Percentiles rank a stretch among this genome's conserved stretches.
Conservation (phyloP, 2,888 invertebrate genomes). For the Catotricha subobsoleta region DNA sequence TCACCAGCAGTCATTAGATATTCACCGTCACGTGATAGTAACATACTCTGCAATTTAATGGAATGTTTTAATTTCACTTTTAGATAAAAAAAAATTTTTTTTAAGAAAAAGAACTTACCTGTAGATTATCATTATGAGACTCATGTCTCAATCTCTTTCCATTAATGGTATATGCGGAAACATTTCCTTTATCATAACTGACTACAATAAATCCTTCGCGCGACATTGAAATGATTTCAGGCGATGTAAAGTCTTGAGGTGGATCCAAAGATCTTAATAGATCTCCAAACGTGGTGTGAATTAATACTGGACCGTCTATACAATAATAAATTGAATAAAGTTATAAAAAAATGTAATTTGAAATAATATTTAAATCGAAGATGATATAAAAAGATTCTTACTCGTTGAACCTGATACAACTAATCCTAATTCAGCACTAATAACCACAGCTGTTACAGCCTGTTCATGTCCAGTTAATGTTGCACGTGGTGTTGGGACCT, state of each 20-base stretch:
- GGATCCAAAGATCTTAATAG: conserved; percentile 77
- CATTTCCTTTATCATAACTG: conserved; percentile 79
- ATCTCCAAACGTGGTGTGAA: conserved; percentile 97
- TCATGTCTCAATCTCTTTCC: conserved; percentile 76
- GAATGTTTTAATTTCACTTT: background rate
- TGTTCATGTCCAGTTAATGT: conserved; percentile 96
- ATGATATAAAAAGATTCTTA: too few species aligned
- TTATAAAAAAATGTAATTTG: conserved; percentile 1
- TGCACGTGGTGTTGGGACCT: conserved; percentile 86
- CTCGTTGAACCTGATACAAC: conserved; percentile 84
- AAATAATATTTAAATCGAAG: too few species aligned
- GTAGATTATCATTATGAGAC: conserved; percentile 86
- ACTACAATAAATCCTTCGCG: conserved; percentile 92
- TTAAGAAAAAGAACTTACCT: conserved; percentile 37
- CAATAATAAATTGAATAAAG: conserved; percentile 9
- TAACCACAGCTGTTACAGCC: conserved; percentile 84
- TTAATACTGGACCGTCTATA: conserved; percentile 83
- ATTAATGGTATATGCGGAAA: conserved; percentile 89
- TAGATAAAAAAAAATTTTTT: background rate
- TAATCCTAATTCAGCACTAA: conserved; percentile 93
- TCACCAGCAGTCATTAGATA: conserved; percentile 96
- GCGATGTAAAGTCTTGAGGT: conserved; percentile 55
- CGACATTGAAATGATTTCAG: conserved; percentile 81
- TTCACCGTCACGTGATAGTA: conserved; percentile 93
- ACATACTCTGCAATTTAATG: conserved; percentile 46